Evolutionary conservation across 2,797 vertebrate species (phyloP), one percentile per base, ranked within the genome.

Genomic region (Hoplostethus atlanticus): DNA sequence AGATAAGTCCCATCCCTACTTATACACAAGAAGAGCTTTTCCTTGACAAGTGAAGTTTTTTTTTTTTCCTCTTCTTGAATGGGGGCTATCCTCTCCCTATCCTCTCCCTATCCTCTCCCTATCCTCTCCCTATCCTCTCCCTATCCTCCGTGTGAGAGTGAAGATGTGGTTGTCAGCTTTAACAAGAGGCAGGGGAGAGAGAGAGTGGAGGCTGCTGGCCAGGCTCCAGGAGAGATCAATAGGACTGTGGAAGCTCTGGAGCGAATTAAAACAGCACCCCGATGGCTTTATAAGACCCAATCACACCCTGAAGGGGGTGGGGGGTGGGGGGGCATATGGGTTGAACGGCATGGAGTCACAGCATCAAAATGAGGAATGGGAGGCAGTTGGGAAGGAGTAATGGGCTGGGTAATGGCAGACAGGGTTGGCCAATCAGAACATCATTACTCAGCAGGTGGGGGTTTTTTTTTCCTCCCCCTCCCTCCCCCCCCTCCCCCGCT

Each of bases 191-290:
- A 58, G 68, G 57, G 48, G 56, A 64, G 59, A 70, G 64, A 10
- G 69, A 30, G 13, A 53, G 69, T 65, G 80, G 68, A 73, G 61
- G 83, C 54, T 66, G 75, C 9, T 83, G 85, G 87, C 70, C 61
- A 36, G 57, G 51, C 76, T 86, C 80, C 77, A 81, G 28, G 61
- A 78, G 82, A 82, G 83, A 94, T 94, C 91, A 87, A 93, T 91
- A 92, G 74, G 63, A 64, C 36, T n/a, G 67, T 71, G 64, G 84
- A 87, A 84, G 89, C 87, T 92, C 88, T 89, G 73, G 91, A 89
- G 88, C 50, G 84, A 92, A 95, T 94, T 91, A 94, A 90, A 93
- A 92, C 89, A 76, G 89, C 86, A 76, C 87, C 76, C 86, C 87
- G 90, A 93, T 84, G 84, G 85, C 90, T 86, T 87, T 76, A 93